Conservation (phyloP, 2,888 invertebrate species). For the Meta bourneti region DNA sequence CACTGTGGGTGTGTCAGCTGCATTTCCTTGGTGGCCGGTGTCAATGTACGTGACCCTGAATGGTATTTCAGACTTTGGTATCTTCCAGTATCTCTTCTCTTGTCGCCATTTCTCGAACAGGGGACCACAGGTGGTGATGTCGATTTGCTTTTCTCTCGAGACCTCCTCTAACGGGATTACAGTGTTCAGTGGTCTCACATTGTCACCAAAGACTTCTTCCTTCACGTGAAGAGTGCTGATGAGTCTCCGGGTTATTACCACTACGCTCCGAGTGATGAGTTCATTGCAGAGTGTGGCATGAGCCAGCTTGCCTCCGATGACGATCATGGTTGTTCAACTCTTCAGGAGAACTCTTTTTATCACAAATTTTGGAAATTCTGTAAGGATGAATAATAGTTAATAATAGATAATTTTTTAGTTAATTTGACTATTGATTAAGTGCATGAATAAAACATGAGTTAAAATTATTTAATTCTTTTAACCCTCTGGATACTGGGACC, state of each 20-base stretch:
- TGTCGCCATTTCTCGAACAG: slow-evolving; percentile 70
- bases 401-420: no score
- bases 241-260: neutral
- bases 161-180: neutral
- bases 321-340: neutral
- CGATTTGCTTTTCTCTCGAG: slow-evolving; percentile 31
- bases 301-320: neutral
- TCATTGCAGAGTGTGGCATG: neutral
- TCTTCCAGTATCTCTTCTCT: slow-evolving; percentile 58
- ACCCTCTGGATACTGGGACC: no score
- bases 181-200: neutral
- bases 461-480: no score
- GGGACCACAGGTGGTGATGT: slow-evolving; percentile 65
- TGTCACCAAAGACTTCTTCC: neutral
- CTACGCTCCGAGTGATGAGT: neutral
- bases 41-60: slow-evolving; percentile 75
- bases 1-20: slow-evolving; percentile 26
- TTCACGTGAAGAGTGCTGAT: neutral
- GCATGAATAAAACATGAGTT: no score
- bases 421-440: no score
- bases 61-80: slow-evolving; percentile 53
- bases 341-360: neutral
- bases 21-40: slow-evolving; percentile 33
- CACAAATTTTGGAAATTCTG: no score
- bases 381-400: no score